Conservation (phyloP, 2,888 invertebrate genomes). For the Thereva nobilitata region DNA sequence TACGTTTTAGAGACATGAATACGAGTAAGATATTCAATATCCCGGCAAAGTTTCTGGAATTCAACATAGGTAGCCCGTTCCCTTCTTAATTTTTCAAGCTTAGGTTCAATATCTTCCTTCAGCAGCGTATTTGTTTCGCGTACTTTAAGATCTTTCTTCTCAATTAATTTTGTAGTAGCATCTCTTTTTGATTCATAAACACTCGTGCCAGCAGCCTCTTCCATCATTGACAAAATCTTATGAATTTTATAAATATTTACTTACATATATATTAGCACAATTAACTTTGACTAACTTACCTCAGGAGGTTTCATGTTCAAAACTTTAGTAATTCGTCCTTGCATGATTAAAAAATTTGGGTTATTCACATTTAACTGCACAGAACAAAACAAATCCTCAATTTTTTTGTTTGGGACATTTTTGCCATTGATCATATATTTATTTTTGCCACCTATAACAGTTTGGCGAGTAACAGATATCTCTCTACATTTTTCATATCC, state of each 20-base stretch:
- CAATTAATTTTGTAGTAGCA: constrained; percentile 81
- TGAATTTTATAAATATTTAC: neutral
- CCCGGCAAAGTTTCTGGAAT: constrained; percentile 82
- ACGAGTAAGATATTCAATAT: constrained; percentile 79
- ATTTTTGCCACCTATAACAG: constrained; percentile 81
- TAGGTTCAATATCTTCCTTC: constrained; percentile 88
- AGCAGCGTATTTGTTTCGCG: constrained; percentile 79
- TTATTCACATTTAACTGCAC: constrained; percentile 98
- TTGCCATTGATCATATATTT: constrained; percentile 94
- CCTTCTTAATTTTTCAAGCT: constrained; percentile 79
- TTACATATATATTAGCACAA: neutral
- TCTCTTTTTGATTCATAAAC: constrained; percentile 95
- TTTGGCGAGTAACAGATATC: constrained; percentile 90
- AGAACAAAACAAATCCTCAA: constrained; percentile 93
- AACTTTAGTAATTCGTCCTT: constrained; percentile 98
- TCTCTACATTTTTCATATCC: constrained; percentile 91
- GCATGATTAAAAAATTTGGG: constrained; percentile 99
- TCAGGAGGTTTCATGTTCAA: constrained; percentile 98
- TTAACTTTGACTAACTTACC: constrained; percentile 60
- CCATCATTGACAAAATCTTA: constrained; percentile 92
- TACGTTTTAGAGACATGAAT: constrained; percentile 62
- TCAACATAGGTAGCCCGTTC: constrained; percentile 85
- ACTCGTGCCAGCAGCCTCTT: constrained; percentile 97
- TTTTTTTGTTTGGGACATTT: constrained; percentile 85
- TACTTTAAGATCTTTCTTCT: constrained; percentile 90